Evolutionary conservation across 2,888 invertebrate genomes (phyloP).

Genomic region (Pomacea canaliculata): DNA sequence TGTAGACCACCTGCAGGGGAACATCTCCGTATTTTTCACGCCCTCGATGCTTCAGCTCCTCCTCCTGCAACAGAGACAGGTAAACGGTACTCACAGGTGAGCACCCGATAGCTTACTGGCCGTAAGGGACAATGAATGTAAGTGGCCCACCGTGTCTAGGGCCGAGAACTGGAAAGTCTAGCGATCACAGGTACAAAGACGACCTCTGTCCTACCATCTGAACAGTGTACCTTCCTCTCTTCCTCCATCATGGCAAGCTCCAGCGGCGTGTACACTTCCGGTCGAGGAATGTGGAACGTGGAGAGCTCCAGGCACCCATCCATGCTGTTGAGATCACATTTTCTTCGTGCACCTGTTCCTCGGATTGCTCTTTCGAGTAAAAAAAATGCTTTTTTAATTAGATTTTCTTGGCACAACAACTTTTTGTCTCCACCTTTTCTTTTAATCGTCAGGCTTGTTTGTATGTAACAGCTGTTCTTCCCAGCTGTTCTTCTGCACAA

Average conservation of each 20-base stretch:
- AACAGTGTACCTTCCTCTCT: slow-evolving; percentile 41
- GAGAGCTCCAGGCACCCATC: slow-evolving; percentile 47
- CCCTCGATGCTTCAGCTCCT: slow-evolving; percentile 37
- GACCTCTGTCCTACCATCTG: neutral
- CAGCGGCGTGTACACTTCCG: slow-evolving; percentile 45
- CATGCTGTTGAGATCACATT: slow-evolving; percentile 33
- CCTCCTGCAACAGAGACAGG: slow-evolving; percentile 37
- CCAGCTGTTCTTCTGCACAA: too few species aligned
- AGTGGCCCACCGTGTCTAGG: neutral
- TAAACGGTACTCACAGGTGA: neutral
- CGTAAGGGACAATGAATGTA: too few species aligned
- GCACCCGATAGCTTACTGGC: neutral
- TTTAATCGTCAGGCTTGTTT: too few species aligned
- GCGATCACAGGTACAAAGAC: too few species aligned
- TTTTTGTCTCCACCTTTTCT: too few species aligned
- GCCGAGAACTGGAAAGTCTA: neutral
- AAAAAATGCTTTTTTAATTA: neutral
- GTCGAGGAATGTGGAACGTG: slow-evolving; percentile 52
- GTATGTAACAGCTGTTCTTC: too few species aligned
- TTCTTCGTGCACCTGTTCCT: too few species aligned
- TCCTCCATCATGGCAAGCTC: slow-evolving; percentile 47
- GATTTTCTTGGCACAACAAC: too few species aligned
- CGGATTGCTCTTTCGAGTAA: neutral
- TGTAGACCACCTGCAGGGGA: slow-evolving; percentile 70
- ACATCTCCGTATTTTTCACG: slow-evolving; percentile 46